Base-by-base conservation (phyloP, 1,140 invertebrate species). In the Nixonia krombeini region DNA sequence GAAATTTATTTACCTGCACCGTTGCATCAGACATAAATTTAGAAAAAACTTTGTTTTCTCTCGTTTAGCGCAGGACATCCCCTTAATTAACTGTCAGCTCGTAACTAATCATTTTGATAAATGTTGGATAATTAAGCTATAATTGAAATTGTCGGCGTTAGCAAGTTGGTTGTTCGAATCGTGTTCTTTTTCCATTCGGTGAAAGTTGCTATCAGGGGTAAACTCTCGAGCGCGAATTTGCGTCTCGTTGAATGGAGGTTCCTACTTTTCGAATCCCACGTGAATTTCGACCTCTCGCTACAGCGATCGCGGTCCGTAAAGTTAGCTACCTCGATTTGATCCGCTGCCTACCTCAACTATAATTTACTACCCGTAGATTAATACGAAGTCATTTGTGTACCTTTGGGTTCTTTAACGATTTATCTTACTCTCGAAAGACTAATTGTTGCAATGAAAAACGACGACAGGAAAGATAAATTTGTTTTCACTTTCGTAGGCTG, bases 191-290 rank as follows among this genome's bases (percentile, higher is more conserved):
- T 26, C 46, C 50, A 26, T 62, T 49, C 28, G 45, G 44, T 38
- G 41, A 25, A 56, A 64, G 52, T 64, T 57, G 25, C 46, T 31
- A 45, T 18, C 18, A 21, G 38, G 35, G 37, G 40, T 62, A 62
- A 63, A 29, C 51, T 63, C 26, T 44, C 63, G 75, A 76, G 70
- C 64, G 67, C 70, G 73, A 70, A 70, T 70, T 66, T 65, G 47
- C 28, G 46, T 55, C 50, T 41, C 55, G 55, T 52, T 52, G 35
- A 67, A 41, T 47, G 58, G 52, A 69, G 50, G 53, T 58, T 69
- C 61, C 66, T 69, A 55, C 49, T 56, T 69, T 69, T 69, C 51
- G 58, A 63, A 63, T 69, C 66, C 66, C 58, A 31, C 42, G 66
- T 62, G 66, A 69, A 58, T 69, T 69, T 58, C 58, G 66, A 69